Evolutionary conservation across 2,113 vertebrate genomes (phyloP).

Genomic region (Trinectes maculatus): DNA sequence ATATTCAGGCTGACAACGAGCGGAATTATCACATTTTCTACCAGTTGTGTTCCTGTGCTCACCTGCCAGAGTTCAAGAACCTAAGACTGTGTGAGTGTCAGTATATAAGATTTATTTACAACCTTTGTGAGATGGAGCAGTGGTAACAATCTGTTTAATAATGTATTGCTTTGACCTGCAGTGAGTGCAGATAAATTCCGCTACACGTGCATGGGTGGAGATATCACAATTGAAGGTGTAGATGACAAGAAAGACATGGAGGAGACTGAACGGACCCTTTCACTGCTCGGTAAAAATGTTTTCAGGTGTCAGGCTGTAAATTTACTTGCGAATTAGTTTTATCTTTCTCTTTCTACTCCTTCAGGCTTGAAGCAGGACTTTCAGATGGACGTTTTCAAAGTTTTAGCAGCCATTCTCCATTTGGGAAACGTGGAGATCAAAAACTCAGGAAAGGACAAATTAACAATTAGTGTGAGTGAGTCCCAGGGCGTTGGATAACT

Average conservation of each 20-base stretch:
- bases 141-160: neutral
- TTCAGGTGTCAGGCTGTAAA: neutral
- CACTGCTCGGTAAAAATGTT: slow-evolving; percentile 84
- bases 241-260: slow-evolving; percentile 88
- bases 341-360: neutral
- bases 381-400: slow-evolving; percentile 90
- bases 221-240: slow-evolving; percentile 86
- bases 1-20: slow-evolving; percentile 92
- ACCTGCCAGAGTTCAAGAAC: slow-evolving; percentile 86
- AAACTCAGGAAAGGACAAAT: slow-evolving; percentile 84
- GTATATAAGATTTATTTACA: neutral
- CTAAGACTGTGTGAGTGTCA: slow-evolving; percentile 88
- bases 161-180: slow-evolving; percentile 56
- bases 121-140: neutral
- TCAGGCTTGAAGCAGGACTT: slow-evolving; percentile 89
- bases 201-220: slow-evolving; percentile 90
- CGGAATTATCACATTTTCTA: slow-evolving; percentile 99
- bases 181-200: slow-evolving; percentile 90
- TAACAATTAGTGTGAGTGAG: slow-evolving; percentile 86
- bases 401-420: slow-evolving; percentile 92
- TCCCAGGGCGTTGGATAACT: neutral
- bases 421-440: slow-evolving; percentile 90
- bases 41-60: slow-evolving; percentile 93
- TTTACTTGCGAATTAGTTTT: neutral
- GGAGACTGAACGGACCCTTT: slow-evolving; percentile 92